Evolutionary conservation across 2,888 invertebrate species (phyloP).

Genomic region (Yponomeuta cagnagella): DNA sequence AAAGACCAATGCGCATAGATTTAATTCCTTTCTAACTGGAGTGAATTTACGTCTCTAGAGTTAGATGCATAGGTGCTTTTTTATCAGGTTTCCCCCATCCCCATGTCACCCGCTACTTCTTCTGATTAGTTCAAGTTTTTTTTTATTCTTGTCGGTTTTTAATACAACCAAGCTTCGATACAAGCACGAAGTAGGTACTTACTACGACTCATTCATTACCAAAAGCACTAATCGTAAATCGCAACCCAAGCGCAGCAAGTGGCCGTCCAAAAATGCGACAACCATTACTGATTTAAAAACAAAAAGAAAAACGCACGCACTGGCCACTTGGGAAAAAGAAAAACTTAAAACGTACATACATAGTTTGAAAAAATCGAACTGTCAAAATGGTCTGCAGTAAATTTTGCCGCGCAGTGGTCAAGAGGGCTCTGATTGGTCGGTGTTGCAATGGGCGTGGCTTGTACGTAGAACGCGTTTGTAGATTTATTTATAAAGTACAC

Average conservation of each 20-base stretch:
- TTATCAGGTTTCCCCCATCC: too few relatives aligned
- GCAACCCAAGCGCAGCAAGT: conserved; percentile 39
- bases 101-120: too few relatives aligned
- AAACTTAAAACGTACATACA: conserved; percentile 40
- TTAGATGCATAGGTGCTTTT: too few relatives aligned
- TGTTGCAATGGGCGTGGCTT: conserved; percentile 50
- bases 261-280: conserved; percentile 53
- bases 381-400: conserved; percentile 69
- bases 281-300: conserved; percentile 50
- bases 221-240: conserved; percentile 64
- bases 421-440: conserved; percentile 46
- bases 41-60: too few relatives aligned
- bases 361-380: conserved; percentile 62
- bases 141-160: too few relatives aligned
- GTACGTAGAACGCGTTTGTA: conserved; percentile 44
- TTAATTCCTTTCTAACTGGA: too few relatives aligned
- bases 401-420: conserved; percentile 50
- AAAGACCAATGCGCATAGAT: too few relatives aligned
- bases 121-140: too few relatives aligned
- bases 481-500: conserved; percentile 68
- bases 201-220: conserved; percentile 51
- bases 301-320: conserved; percentile 40
- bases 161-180: conserved; percentile 16
- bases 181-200: conserved; percentile 28
- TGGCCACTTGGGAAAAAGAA: conserved; percentile 40